phyloP scores from a whole-genome alignment of 2,797 vertebrate species.

The Pseudomugil gertrudae region DNA sequence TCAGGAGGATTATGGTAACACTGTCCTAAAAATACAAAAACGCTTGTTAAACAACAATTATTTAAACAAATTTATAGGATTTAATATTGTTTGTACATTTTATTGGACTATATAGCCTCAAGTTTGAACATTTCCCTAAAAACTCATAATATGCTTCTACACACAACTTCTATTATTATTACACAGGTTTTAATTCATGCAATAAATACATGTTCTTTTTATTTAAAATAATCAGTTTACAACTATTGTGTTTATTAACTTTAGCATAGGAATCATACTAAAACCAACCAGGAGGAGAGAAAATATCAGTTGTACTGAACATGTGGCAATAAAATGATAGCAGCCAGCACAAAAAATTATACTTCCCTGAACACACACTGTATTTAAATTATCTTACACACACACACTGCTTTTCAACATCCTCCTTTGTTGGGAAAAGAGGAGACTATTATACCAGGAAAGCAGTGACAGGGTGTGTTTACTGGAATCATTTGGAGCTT shows the following conservation, averaged over 20 bases:
- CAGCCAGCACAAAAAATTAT: conserved; percentile 33
- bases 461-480: conserved; percentile 63
- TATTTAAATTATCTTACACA: neutral
- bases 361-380: conserved; percentile 10
- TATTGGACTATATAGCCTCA: neutral
- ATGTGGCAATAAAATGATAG: conserved; percentile 8
- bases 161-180: neutral
- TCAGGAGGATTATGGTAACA: too few relatives aligned
- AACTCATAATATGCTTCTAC: neutral
- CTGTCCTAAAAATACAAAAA: neutral
- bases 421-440: conserved; percentile 69
- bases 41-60: neutral
- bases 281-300: too few relatives aligned
- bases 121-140: too few relatives aligned
- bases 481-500: conserved; percentile 80
- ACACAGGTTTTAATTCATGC: neutral
- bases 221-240: neutral
- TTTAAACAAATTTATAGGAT: too few relatives aligned
- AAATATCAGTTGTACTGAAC: neutral
- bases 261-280: neutral
- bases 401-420: conserved; percentile 42
- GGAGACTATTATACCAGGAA: conserved; percentile 78
- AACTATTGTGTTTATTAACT: neutral
- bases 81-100: neutral
- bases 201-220: neutral